A percentile compares a stretch with the other conserved stretches of the same genome.
phyloP scores from a whole-genome alignment of 2,113 vertebrate species.

The Malurus alboscapulatus region DNA sequence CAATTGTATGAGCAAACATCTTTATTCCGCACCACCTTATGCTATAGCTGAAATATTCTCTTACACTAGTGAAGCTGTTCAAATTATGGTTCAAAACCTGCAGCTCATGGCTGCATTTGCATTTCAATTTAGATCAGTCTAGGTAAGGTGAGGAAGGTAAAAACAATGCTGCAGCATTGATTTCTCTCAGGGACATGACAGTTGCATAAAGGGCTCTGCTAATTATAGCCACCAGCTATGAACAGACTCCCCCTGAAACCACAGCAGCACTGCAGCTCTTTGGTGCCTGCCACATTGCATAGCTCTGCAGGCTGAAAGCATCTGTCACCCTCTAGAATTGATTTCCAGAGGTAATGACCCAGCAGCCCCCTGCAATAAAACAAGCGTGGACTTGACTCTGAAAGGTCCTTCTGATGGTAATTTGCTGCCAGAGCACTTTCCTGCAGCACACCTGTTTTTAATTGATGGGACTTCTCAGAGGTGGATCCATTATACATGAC shows the following conservation, averaged over 20 bases:
- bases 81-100: background rate
- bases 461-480: background rate
- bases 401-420: background rate
- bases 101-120: rapidly evolving
- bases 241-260: constrained; percentile 5
- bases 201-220: constrained; percentile 13
- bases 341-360: background rate
- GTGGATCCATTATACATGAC: background rate
- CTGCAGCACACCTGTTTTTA: background rate
- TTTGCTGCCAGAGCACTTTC: background rate
- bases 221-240: constrained; percentile 20
- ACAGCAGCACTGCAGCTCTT: background rate
- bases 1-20: background rate
- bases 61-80: background rate
- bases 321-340: background rate
- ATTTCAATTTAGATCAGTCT: constrained; percentile 1
- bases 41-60: background rate
- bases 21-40: background rate
- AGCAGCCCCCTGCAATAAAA: background rate
- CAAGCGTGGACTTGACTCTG: background rate
- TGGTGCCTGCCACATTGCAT: background rate
- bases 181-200: constrained; percentile 5
- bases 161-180: constrained; percentile 2
- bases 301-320: background rate
- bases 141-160: background rate